Percentiles rank a stretch among this genome's conserved stretches.
These are phyloP conservation scores for Lacanobia oleracea DNA, from an alignment of 2,888 invertebrate species.

Conservation along the genomic window DNA sequence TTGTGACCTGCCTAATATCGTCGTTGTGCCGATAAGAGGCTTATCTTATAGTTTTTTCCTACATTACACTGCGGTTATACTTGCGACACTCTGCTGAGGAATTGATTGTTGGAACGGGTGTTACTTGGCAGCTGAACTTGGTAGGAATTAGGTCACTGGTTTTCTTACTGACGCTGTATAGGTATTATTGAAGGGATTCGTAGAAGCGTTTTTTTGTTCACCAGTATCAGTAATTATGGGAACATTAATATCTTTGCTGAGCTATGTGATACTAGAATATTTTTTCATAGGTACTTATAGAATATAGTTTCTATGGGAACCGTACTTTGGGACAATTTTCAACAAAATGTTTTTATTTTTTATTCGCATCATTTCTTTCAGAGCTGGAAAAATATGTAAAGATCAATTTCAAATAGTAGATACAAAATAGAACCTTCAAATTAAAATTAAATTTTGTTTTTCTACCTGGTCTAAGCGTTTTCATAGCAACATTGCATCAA, in stretches of 20 bases:
- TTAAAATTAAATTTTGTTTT: too few species aligned
- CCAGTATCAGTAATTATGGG: background rate
- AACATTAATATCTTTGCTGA: background rate
- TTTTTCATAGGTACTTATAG: background rate
- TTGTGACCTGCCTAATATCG: constrained; percentile 74
- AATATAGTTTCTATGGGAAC: too few species aligned
- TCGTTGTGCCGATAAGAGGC: constrained; percentile 69
- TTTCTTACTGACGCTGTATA: constrained; percentile 4
- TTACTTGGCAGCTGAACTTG: constrained; percentile 5
- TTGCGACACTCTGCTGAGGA: constrained; percentile 18
- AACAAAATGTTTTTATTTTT: too few species aligned
- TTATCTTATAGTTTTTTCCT: constrained; percentile 69
- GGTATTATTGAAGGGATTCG: background rate
- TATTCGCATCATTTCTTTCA: too few species aligned
- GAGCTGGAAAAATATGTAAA: too few species aligned
- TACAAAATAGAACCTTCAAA: too few species aligned
- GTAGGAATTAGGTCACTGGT: constrained; percentile 8
- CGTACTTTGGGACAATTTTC: too few species aligned
- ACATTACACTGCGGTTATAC: constrained; percentile 53
- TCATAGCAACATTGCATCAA: too few species aligned
- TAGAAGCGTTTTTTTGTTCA: background rate
- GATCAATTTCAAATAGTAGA: too few species aligned
- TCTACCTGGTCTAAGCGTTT: too few species aligned
- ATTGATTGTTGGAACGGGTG: constrained; percentile 29
- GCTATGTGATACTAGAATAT: background rate